phyloP scores from a whole-genome alignment of 2,888 invertebrate species.

The Galerucella nymphaeae region DNA sequence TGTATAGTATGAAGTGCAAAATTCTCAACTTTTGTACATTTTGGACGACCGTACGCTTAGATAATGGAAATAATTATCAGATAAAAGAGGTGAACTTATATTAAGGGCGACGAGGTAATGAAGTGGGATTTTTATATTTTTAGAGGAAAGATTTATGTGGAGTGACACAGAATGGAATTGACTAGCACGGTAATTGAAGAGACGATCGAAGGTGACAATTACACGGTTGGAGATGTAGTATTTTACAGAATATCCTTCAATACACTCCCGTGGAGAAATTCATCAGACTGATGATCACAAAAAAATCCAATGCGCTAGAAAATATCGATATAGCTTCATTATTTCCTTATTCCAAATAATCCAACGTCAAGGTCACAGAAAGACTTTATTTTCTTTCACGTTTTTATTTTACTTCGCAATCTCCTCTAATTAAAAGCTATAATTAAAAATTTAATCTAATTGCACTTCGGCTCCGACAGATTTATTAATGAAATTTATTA shows the following conservation, averaged over 20 bases:
- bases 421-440: background rate
- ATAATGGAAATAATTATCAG: too few species aligned
- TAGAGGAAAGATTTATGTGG: background rate
- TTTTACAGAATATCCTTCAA: background rate
- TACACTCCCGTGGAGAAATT: too few species aligned
- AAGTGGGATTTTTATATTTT: background rate
- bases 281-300: too few species aligned
- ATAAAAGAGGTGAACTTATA: background rate
- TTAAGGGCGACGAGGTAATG: background rate
- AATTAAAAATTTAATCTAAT: conserved; percentile 4
- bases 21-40: too few species aligned
- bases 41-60: too few species aligned
- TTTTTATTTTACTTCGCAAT: background rate
- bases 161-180: background rate
- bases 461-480: background rate
- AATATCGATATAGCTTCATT: too few species aligned
- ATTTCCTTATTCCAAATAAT: background rate
- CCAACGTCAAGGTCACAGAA: background rate
- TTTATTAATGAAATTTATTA: conserved; percentile 9
- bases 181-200: background rate
- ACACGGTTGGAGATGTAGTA: background rate
- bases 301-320: too few species aligned
- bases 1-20: too few species aligned
- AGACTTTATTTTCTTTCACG: background rate
- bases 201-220: background rate